Evolutionary conservation across 2,113 vertebrate species (phyloP), one percentile per base, ranked within the genome.

Genomic region (Pygoscelis antarcticus): DNA sequence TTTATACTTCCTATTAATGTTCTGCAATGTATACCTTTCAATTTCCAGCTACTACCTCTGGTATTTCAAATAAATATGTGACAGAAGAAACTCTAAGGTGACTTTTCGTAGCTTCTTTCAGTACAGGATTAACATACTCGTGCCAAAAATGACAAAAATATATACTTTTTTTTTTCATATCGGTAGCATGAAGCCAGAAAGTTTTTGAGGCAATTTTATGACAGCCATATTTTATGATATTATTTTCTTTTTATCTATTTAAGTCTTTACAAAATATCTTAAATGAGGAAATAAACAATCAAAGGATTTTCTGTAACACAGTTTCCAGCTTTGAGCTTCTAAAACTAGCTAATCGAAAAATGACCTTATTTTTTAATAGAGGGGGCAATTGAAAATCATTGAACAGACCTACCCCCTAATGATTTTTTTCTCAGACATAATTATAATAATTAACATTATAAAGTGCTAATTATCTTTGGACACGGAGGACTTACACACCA

Each of bases 381-480:
- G 96, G 98, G 98, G 98, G 98, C 98, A 98, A 98, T 98, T 98
- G 98, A 98, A 98, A 98, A 98, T 98, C 97, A 97, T 97, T 97
- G 98, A 98, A 97, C 96, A 98, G 96, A 96, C 98, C 90, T 98
- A 98, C 97, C 98, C 98, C 98, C 97, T 98, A 98, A 98, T 98
- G 98, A 98, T 98, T 98, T 98, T 98, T 98, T 98, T 98, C 98
- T 98, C 98, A 98, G 97, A 98, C 97, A 98, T 98, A 98, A 98
- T 98, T 98, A 98, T 98, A 98, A 98, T 98, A 98, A 98, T 98
- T 98, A 98, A 96, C 98, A 98, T 98, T 98, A 98, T 98, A 98
- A 98, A 98, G 97, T 98, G 97, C 98, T 98, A 98, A 98, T 98
- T 98, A 98, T 98, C 98, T 98, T 98, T 98, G 98, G 98, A 98